phyloP scores from a whole-genome alignment of 2,888 invertebrate species.

The Perizoma affinitatum region DNA sequence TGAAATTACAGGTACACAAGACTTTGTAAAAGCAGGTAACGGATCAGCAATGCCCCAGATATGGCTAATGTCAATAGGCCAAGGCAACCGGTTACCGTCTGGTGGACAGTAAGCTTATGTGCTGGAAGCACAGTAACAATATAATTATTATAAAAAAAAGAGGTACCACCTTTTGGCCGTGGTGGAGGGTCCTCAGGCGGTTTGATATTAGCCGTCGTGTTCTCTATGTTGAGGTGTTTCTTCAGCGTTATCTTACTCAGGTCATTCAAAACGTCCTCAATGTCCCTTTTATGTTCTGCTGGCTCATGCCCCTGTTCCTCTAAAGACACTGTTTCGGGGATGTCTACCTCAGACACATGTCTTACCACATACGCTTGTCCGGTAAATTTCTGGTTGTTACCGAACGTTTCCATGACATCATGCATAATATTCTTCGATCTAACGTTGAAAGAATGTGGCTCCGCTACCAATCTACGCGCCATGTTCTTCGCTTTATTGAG shows the following conservation, averaged over 20 bases:
- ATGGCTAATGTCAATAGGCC: too few species aligned
- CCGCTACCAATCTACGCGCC: constrained; percentile 72
- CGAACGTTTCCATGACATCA: constrained; percentile 79
- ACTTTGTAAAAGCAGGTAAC: too few species aligned
- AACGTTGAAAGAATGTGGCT: constrained; percentile 71
- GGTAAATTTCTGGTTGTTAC: constrained; percentile 58
- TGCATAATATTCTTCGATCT: constrained; percentile 77
- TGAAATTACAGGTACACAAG: too few species aligned
- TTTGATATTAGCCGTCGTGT: constrained; percentile 77
- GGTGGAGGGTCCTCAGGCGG: constrained; percentile 67
- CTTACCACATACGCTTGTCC: constrained; percentile 70
- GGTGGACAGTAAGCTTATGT: too few species aligned
- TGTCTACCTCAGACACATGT: constrained; percentile 67
- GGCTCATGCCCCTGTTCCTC: constrained; percentile 70
- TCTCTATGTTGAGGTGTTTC: constrained; percentile 74
- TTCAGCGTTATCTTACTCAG: constrained; percentile 77
- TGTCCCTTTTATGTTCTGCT: constrained; percentile 67
- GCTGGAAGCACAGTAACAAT: too few species aligned
- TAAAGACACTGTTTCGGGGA: constrained; percentile 55
- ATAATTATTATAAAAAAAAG: too few species aligned
- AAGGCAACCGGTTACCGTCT: too few species aligned
- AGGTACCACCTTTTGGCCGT: constrained; percentile 53
- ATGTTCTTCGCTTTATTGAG: constrained; percentile 78
- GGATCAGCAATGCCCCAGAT: too few species aligned
- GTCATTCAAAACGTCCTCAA: constrained; percentile 76